phyloP scores from a whole-genome alignment of 2,888 invertebrate species.

The Penaeus monodon region DNA sequence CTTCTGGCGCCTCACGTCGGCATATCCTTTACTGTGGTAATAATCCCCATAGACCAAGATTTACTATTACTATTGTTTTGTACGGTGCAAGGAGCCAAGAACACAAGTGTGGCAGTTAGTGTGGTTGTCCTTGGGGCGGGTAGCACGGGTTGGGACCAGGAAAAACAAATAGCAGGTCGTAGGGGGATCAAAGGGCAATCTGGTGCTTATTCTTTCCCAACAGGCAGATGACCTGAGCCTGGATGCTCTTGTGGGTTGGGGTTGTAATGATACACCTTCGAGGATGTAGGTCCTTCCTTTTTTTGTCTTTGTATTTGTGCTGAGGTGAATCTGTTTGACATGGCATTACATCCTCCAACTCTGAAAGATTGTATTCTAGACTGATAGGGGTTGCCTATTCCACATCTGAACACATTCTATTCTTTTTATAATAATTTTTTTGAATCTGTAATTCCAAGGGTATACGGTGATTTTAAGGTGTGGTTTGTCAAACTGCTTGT shows the following conservation, averaged over 20 bases:
- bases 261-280: no score
- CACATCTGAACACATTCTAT: no score
- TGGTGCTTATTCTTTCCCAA: slow-evolving; percentile 18
- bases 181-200: slow-evolving; percentile 17
- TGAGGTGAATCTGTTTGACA: no score
- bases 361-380: no score
- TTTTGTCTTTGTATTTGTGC: neutral
- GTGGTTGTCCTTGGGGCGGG: slow-evolving; percentile 50
- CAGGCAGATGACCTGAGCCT: slow-evolving; percentile 14
- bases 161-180: slow-evolving; percentile 13
- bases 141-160: slow-evolving; percentile 30
- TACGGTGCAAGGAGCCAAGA: slow-evolving; percentile 47
- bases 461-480: slow-evolving; percentile 14
- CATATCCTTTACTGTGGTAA: slow-evolving; percentile 42
- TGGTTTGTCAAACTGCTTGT: slow-evolving; percentile 39
- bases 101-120: slow-evolving; percentile 35
- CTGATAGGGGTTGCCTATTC: no score
- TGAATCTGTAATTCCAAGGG: no score
- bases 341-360: no score
- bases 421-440: no score
- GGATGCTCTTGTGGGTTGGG: slow-evolving; percentile 1
- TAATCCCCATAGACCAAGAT: slow-evolving; percentile 47
- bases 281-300: neutral
- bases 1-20: slow-evolving; percentile 28
- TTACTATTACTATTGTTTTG: slow-evolving; percentile 40